Base-by-base conservation (phyloP, 1,140 invertebrate genomes). In the Helicoverpa armigera region DNA sequence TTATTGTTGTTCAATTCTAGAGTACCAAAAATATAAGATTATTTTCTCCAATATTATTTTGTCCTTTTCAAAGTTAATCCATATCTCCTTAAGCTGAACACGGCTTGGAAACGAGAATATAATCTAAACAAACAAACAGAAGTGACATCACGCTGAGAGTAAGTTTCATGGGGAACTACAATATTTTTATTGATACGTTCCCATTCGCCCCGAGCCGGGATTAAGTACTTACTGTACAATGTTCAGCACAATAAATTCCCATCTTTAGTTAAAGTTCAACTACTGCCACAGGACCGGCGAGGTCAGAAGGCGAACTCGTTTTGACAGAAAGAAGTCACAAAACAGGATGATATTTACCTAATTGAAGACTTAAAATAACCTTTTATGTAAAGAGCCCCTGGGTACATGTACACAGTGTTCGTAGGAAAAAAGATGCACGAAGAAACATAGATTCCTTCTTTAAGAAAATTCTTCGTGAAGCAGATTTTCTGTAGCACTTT, bases 151-250 rank as follows among this genome's bases (percentile, higher is more conserved):
- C 16, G 2, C 31, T 14, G 7, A n/a, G 16, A 48, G 23, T 65
- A 43, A 65, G 35, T 43, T 16, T 43, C n/a, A 48, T 65, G 31
- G 14, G 31, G 43, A 35, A 65, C 63, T 65, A 43, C 13, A 65
- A 65, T 43, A 65, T 43, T 65, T 65, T 65, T 65, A 65, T 65
- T n/a, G 63, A 65, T 65, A 65, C n/a, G 63, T 16, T 65, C 35
- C 35, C 31, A 16, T 65, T 65, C n/a, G 13, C 35, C 13, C n/a
- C n/a, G 60, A 11, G n/a, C 35, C 63, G n/a, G 35, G 63, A 65
- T 65, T 65, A 65, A 65, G 35, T 65, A 65, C 31, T 65, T 65
- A 65, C 14, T 48, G 63, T 65, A 43, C 63, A 43, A 65, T 65
- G 35, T 48, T 65, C 43, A 43, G 14, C 31, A 48, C 63, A 65